phyloP scores from a whole-genome alignment of 2,113 vertebrate genomes.

The Mormoops blainvillei region DNA sequence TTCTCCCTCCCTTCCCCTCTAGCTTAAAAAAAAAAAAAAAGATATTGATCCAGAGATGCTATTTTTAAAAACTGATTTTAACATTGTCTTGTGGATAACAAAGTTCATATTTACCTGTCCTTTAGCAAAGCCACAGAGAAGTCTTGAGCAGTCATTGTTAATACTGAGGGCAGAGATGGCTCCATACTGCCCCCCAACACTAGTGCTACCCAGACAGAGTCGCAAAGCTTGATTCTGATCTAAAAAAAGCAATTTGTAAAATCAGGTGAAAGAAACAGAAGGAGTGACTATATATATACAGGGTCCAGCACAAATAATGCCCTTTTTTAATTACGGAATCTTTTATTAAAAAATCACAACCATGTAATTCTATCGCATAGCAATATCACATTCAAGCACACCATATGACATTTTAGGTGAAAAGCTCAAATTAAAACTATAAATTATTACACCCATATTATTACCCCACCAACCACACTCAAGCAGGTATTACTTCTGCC shows the following conservation, averaged over 20 bases:
- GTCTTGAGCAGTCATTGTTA: conserved; percentile 94
- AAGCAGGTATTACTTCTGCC: too few relatives aligned
- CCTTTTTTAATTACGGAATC: too few relatives aligned
- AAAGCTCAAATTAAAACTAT: too few relatives aligned
- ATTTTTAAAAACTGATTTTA: not conserved
- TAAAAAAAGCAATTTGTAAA: conserved; percentile 68
- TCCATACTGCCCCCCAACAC: conserved; percentile 93
- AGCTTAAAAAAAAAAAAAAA: too few relatives aligned
- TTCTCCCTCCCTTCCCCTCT: too few relatives aligned
- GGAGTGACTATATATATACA: not conserved
- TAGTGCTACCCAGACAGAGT: conserved; percentile 93
- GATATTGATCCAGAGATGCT: not conserved
- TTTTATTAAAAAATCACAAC: too few relatives aligned
- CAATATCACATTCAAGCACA: too few relatives aligned
- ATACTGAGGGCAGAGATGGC: conserved; percentile 96
- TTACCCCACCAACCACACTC: too few relatives aligned
- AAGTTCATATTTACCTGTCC: conserved; percentile 88
- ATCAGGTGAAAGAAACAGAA: conserved; percentile 18
- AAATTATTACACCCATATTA: too few relatives aligned
- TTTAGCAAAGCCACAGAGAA: conserved; percentile 98
- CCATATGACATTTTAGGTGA: too few relatives aligned
- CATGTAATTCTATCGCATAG: too few relatives aligned
- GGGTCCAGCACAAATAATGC: too few relatives aligned
- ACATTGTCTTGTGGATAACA: not conserved
- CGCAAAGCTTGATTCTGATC: conserved; percentile 96